Conservation (phyloP, 2,888 invertebrate species). For the Platycnemis pennipes region DNA sequence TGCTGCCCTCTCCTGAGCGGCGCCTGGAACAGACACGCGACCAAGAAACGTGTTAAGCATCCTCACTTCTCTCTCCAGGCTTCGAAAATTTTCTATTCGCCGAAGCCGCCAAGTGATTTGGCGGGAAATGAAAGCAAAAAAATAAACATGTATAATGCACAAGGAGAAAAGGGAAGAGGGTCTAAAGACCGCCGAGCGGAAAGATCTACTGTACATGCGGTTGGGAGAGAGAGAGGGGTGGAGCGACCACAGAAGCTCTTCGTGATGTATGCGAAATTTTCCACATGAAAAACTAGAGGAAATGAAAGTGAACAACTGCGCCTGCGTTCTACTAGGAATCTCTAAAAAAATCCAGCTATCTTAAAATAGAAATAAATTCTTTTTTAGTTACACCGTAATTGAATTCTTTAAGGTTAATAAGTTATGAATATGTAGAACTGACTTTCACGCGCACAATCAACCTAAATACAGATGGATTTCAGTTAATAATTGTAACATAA, state of each 20-base stretch:
- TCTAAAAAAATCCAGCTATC: background rate
- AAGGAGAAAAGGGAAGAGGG: background rate
- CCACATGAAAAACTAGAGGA: background rate
- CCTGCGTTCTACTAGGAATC: background rate
- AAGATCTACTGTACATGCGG: too few relatives aligned
- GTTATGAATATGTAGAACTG: too few relatives aligned
- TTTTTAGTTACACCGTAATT: background rate
- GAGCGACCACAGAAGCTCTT: slow-evolving; percentile 1
- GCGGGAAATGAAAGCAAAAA: background rate
- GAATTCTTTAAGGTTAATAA: too few relatives aligned
- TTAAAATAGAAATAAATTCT: background rate
- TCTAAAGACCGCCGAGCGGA: background rate
- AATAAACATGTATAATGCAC: background rate
- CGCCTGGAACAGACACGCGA: slow-evolving; percentile 46
- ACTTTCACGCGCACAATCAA: too few relatives aligned
- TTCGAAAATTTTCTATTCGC: background rate
- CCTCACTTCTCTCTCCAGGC: background rate
- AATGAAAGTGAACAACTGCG: background rate
- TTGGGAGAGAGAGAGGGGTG: background rate
- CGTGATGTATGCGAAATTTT: background rate
- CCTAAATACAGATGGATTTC: too few relatives aligned
- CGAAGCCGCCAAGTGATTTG: background rate
- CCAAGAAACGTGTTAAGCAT: background rate
- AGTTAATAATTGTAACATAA: too few relatives aligned
- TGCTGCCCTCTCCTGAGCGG: slow-evolving; percentile 60